Conservation (phyloP, 2,797 vertebrate species). For the Sebastes itinus region DNA sequence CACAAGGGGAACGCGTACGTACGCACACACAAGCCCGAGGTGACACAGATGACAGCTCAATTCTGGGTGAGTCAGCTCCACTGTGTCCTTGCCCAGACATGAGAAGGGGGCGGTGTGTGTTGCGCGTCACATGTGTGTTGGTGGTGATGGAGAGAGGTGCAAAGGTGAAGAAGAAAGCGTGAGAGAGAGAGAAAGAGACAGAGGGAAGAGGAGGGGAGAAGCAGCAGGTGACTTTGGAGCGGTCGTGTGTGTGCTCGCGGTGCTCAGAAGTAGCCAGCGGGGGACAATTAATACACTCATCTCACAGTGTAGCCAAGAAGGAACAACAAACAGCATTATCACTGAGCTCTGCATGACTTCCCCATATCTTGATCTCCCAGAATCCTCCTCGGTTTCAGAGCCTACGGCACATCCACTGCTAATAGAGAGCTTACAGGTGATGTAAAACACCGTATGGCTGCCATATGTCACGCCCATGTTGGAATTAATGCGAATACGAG, state of each 20-base stretch:
- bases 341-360: not conserved
- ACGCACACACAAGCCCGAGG: constrained; percentile 58
- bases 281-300: constrained; percentile 59
- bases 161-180: constrained; percentile 56
- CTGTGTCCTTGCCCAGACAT: constrained; percentile 78
- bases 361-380: constrained; percentile 2
- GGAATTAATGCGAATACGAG: not conserved
- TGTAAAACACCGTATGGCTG: constrained; percentile 1
- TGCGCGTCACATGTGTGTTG: constrained; percentile 17
- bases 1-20: not conserved
- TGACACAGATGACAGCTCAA: constrained; percentile 82
- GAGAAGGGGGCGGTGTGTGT: constrained; percentile 71
- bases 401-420: not conserved
- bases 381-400: not conserved
- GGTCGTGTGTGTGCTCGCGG: constrained; percentile 7
- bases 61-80: constrained; percentile 80
- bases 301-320: constrained; percentile 23
- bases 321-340: constrained; percentile 31
- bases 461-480: constrained; percentile 26
- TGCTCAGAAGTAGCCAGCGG: constrained; percentile 46
- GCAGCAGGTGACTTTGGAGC: constrained; percentile 51
- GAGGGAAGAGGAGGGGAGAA: not conserved
- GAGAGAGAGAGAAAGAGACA: not conserved
- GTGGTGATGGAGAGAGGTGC: constrained; percentile 21
- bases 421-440: constrained; percentile 5